Base-by-base conservation (phyloP, 1,140 invertebrate species). In the Oscheius sp. region DNA sequence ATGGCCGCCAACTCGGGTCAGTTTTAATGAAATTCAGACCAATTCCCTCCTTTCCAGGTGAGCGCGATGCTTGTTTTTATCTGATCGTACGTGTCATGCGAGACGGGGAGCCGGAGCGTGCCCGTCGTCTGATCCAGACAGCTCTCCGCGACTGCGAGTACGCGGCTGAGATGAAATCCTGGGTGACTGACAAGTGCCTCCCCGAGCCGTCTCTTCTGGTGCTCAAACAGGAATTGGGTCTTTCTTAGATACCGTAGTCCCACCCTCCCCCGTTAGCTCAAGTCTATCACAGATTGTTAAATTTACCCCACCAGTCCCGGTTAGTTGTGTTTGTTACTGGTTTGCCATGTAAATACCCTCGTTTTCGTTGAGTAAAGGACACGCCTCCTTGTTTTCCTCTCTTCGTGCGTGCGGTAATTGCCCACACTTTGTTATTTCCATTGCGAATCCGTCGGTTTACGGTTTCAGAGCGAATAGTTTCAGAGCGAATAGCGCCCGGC, bases 51-150 rank as follows among this genome's bases (percentile, higher is more conserved):
- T 34, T 32, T 63, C 61, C 20, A 63, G 61, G 61, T 10, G 35
- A 63, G 18, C 35, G 28, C 18, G 61, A 63, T 26, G 61, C 61
- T n/a, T 34, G 28, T 7, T 63, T 63, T 26, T 63, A 63, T 38
- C 61, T 36, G 31, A 34, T 63, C 7, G 7, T 38, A 13, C 15
- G 29, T 13, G 10, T n/a, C 7, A 63, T 63, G 10, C 61, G 29
- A 26, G 61, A 34, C 7, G 61, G 61, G 18, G 29, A 63, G 10
- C 10, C 18, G 10, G 32, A 34, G 31, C 10, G 26, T 0, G 31
- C 26, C 31, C 32, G 61, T n/a, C 10, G 18, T 36, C 35, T 36
- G 10, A 26, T 63, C 15, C 31, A 34, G 18, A 7, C 15, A 10
- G 61, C 61, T 38, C 32, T 63, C 13, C 10, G 15, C 20, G 61